Evolutionary conservation across 2,113 vertebrate species (phyloP).

Genomic region (Peucedramus taeniatus): DNA sequence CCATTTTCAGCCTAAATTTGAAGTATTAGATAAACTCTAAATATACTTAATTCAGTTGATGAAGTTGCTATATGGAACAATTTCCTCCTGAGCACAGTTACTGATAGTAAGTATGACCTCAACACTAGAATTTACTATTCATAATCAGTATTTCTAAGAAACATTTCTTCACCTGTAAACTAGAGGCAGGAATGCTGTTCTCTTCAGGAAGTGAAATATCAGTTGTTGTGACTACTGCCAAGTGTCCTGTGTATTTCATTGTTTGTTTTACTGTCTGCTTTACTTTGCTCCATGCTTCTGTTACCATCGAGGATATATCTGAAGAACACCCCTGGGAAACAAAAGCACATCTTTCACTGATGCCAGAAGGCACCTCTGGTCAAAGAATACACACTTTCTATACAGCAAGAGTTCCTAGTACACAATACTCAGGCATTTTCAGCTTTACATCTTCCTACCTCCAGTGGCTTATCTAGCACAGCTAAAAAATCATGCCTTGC

Average conservation of each 20-base stretch:
- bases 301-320: constrained; percentile 91
- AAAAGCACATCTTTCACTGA: neutral
- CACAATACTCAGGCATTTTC: neutral
- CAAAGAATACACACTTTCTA: neutral
- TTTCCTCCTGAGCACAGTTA: neutral
- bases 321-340: constrained; percentile 86
- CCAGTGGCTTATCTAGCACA: neutral
- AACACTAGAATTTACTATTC: neutral
- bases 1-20: neutral
- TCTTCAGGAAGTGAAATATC: constrained; percentile 64
- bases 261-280: constrained; percentile 69
- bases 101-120: neutral
- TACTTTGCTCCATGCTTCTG: constrained; percentile 81
- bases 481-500: neutral
- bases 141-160: neutral
- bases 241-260: constrained; percentile 68
- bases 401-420: neutral
- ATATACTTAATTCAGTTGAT: neutral
- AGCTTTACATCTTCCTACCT: neutral
- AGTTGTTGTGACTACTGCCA: constrained; percentile 75
- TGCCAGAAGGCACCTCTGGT: neutral
- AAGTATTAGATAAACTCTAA: neutral
- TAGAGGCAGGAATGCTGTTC: constrained; percentile 44
- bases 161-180: constrained; percentile 56
- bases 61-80: neutral